Conservation (phyloP, 2,888 invertebrate genomes). For the Lumbricus terrestris region DNA sequence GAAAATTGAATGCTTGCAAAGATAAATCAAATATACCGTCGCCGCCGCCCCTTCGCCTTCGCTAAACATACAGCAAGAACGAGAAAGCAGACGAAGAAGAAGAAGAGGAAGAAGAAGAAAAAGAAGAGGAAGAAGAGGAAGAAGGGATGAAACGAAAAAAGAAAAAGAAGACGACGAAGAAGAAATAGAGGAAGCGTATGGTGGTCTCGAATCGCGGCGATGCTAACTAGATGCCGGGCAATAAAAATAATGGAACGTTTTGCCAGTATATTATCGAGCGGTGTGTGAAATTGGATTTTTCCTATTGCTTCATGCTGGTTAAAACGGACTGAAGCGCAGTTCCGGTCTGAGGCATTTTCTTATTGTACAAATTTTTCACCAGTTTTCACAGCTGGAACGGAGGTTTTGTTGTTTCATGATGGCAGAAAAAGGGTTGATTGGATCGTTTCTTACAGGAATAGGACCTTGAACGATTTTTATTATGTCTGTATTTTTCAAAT, state of each 20-base stretch:
- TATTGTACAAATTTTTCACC: neutral
- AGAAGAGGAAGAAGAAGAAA: neutral
- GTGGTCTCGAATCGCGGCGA: neutral
- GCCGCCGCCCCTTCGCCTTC: neutral
- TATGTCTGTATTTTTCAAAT: neutral
- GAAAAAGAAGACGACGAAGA: neutral
- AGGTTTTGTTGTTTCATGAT: neutral
- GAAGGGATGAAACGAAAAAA: neutral
- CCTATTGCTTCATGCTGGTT: neutral
- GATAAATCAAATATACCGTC: conserved; percentile 9
- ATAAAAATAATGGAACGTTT: conserved; percentile 16
- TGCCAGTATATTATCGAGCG: conserved; percentile 6
- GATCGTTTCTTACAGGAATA: neutral
- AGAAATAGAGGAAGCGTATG: neutral
- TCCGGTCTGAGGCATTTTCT: neutral
- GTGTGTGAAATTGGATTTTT: conserved; percentile 14
- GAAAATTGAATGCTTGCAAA: conserved; percentile 13
- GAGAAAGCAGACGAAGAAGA: neutral
- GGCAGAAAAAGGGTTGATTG: neutral
- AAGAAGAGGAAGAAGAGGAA: neutral
- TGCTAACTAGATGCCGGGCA: neutral
- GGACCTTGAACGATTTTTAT: neutral
- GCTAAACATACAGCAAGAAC: neutral
- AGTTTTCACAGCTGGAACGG: neutral
- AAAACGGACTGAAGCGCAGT: neutral